Conservation (phyloP, 2,113 vertebrate species). For the Silurus glanis region DNA sequence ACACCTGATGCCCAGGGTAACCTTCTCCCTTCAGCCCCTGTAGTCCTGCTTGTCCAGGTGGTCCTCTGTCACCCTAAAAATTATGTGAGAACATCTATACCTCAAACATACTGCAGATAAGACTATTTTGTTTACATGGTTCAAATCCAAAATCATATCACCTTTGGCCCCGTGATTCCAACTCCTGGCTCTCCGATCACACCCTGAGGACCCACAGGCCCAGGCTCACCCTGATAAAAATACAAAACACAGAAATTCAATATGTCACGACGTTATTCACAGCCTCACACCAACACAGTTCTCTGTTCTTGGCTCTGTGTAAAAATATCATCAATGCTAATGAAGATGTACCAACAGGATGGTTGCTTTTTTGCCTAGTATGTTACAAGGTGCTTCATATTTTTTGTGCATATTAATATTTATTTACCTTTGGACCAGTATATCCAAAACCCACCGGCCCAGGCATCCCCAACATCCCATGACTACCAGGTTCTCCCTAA, state of each 20-base stretch:
- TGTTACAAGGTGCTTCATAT: neutral
- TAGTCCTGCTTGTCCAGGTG: slow-evolving; percentile 70
- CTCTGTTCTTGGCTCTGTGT: neutral
- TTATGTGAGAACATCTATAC: neutral
- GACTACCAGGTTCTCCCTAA: slow-evolving; percentile 72
- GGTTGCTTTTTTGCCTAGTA: neutral
- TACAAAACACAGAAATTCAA: neutral
- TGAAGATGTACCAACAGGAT: neutral
- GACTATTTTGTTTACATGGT: slow-evolving; percentile 28
- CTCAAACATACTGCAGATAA: neutral
- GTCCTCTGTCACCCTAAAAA: slow-evolving; percentile 78
- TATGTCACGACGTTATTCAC: neutral
- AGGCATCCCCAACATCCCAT: slow-evolving; percentile 63
- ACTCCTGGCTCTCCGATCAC: slow-evolving; percentile 73
- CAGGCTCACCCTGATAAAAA: slow-evolving; percentile 77
- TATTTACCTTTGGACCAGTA: slow-evolving; percentile 69
- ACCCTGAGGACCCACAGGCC: slow-evolving; percentile 74
- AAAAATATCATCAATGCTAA: neutral
- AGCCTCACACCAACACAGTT: neutral
- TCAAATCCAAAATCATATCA: slow-evolving; percentile 55
- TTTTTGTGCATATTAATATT: neutral
- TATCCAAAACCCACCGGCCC: slow-evolving; percentile 64
- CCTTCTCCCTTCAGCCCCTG: slow-evolving; percentile 78
- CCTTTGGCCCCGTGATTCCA: slow-evolving; percentile 75
- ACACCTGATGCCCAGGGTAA: slow-evolving; percentile 76